Base-by-base conservation (phyloP, 2,888 invertebrate species). In the Xestobium rufovillosum region DNA sequence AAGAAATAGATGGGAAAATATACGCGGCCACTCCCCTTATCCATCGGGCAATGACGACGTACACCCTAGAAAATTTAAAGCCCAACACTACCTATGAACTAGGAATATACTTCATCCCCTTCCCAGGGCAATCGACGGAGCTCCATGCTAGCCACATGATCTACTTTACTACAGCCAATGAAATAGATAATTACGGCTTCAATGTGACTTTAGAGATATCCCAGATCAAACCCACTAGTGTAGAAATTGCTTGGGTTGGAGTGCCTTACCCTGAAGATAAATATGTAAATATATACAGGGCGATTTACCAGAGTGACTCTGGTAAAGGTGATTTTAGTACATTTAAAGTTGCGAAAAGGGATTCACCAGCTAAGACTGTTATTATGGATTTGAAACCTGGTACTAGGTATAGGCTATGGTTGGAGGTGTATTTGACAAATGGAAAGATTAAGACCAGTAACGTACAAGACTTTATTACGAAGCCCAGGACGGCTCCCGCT, bases 361-460 rank as follows among this genome's bases (percentile, higher is more conserved):
- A 83, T 57, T 76, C 79, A 6, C 75, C 76, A 1, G 73, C 80
- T 1, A 76, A 75, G 50, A 78, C 80, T 0, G 62, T 77, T 12
- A 76, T 83, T 17, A 72, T 69, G 54, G 80, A 80, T 43, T 66
- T 84, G 25, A 80, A 82, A 55, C 83, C 90, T 0, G 81, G 85
- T 32, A 82, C 86, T 10, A 79, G 88, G 55, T 91, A 90, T 60
- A 78, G 87, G 28, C 70, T 91, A 13, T 91, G 91, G 90, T 65
- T 92, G 44, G 91, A 91, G 56, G 76, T 90, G 45, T 91, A 89
- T 64, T 67, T 92, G 25, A 88, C 88, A 0, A 91, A 91, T 60
- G 91, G 92, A 11, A 83, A 83, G 59, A 84, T 87, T 41, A 87
- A 88, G 61, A 87, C 87, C 35, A 90, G 89, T 56, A 90, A 91